phyloP scores from a whole-genome alignment of 2,888 invertebrate species.

The Mermis nigrescens region DNA sequence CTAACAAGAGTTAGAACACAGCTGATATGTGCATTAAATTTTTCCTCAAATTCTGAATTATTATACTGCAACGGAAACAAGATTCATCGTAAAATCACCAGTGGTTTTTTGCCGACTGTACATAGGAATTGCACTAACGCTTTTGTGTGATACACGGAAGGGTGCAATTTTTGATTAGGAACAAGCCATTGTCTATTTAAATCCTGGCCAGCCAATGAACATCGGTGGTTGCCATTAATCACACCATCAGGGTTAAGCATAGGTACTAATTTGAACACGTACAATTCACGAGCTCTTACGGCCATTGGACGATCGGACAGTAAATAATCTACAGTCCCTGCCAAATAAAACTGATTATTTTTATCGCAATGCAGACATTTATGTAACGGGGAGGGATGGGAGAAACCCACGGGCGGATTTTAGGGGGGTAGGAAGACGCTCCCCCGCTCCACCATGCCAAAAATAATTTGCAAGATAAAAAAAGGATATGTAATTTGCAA shows the following conservation, averaged over 20 bases:
- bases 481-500: no score
- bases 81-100: no score
- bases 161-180: constrained; percentile 73
- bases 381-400: constrained; percentile 5
- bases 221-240: constrained; percentile 67
- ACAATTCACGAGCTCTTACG: constrained; percentile 46
- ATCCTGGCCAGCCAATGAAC: constrained; percentile 77
- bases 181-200: constrained; percentile 80
- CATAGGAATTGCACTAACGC: constrained; percentile 35
- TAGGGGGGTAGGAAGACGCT: no score
- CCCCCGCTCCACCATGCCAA: no score
- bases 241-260: constrained; percentile 77
- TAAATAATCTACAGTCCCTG: constrained; percentile 48
- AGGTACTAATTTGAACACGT: constrained; percentile 64
- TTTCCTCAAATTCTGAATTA: no score
- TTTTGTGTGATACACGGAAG: constrained; percentile 77
- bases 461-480: no score
- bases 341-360: no score
- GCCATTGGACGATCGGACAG: constrained; percentile 44
- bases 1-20: no score
- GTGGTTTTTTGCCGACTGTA: constrained; percentile 31
- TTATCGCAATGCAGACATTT: neutral
- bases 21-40: no score
- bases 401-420: neutral
- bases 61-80: no score